Evolutionary conservation across 2,797 vertebrate species (phyloP).

Genomic region (Sebastes cheni): DNA sequence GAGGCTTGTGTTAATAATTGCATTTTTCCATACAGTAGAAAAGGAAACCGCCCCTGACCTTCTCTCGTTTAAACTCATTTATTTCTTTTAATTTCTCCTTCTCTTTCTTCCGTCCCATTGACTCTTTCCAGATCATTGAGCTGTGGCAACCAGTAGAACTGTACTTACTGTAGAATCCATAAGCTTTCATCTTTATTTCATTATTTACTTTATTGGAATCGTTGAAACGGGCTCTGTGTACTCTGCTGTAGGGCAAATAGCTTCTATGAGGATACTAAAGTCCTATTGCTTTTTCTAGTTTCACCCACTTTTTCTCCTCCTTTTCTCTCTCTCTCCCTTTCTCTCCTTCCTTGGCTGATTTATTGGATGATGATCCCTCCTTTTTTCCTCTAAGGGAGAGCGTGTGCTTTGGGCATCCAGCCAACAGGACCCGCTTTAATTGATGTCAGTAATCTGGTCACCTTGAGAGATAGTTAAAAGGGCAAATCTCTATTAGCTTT

Average conservation of each 20-base stretch:
- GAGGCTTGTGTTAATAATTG: background rate
- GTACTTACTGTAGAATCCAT: conserved; percentile 49
- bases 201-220: conserved; percentile 55
- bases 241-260: conserved; percentile 46
- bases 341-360: conserved; percentile 62
- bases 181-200: conserved; percentile 49
- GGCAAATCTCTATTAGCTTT: conserved; percentile 80
- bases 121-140: conserved; percentile 52
- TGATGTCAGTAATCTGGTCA: conserved; percentile 82
- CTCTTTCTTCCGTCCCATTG: conserved; percentile 30
- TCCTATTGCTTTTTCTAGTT: conserved; percentile 29
- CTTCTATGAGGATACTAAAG: conserved; percentile 8
- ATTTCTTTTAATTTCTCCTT: conserved; percentile 28
- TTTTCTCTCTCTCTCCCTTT: background rate
- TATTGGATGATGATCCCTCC: conserved; percentile 62
- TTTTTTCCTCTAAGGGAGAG: conserved; percentile 64
- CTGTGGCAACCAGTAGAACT: conserved; percentile 28
- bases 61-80: conserved; percentile 23
- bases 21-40: background rate
- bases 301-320: conserved; percentile 14
- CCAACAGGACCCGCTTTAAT: conserved; percentile 75
- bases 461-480: conserved; percentile 81
- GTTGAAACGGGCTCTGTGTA: conserved; percentile 22
- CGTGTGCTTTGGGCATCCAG: conserved; percentile 66
- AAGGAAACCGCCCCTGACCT: conserved; percentile 5